A percentile compares a stretch with the other conserved stretches of the same genome.
These are phyloP conservation scores for Drosophila kurseongensis DNA, from an alignment of 1,140 invertebrate species.

Conservation along the genomic window DNA sequence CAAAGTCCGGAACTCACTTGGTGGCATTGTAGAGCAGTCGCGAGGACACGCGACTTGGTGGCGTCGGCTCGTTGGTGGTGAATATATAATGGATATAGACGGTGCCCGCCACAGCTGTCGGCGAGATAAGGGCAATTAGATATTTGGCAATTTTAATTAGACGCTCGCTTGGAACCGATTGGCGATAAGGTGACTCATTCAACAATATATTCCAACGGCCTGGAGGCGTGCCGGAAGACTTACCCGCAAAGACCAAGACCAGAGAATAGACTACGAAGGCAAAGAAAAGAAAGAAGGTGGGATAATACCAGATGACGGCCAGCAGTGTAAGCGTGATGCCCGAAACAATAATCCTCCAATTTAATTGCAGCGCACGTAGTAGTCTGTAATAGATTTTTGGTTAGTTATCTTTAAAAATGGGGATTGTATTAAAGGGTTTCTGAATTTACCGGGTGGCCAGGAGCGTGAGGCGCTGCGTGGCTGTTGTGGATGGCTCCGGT, in stretches of 20 bases:
- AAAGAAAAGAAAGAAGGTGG: conserved; percentile 81
- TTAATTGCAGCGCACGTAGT: conserved; percentile 77
- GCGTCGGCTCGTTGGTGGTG: conserved; percentile 76
- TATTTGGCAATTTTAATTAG: conserved; percentile 53
- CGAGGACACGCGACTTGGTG: conserved; percentile 71
- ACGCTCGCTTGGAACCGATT: conserved; percentile 17
- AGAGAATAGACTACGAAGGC: conserved; percentile 80
- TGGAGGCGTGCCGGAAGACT: conserved; percentile 29
- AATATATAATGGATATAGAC: conserved; percentile 82
- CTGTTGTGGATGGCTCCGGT: conserved; percentile 56
- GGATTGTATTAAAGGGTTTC: neutral
- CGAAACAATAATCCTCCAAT: conserved; percentile 80
- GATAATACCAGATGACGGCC: conserved; percentile 84
- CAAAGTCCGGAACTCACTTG: conserved; percentile 70
- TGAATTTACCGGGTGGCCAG: conserved; percentile 60
- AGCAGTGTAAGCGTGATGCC: conserved; percentile 74
- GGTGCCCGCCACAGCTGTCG: conserved; percentile 77
- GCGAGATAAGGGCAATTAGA: conserved; percentile 41
- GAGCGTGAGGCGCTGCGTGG: conserved; percentile 59
- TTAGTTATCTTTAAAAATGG: neutral
- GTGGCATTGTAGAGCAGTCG: conserved; percentile 84
- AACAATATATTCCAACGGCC: neutral
- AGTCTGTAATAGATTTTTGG: conserved; percentile 27
- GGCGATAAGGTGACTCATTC: conserved; percentile 25
- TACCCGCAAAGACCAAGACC: conserved; percentile 77